These are phyloP conservation scores for Pteropus alecto DNA, from an alignment of 2,113 vertebrate species.

Conservation along the genomic window DNA sequence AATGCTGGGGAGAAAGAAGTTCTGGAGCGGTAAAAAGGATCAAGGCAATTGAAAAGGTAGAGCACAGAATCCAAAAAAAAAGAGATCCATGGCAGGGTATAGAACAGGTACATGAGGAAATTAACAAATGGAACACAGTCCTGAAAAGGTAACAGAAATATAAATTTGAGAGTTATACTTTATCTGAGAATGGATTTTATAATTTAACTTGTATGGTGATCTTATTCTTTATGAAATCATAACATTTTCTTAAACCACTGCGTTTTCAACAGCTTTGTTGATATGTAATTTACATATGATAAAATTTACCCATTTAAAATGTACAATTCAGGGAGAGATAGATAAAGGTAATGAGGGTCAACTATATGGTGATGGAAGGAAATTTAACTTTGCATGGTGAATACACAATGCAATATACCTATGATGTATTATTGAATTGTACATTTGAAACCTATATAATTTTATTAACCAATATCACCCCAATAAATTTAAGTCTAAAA, in stretches of 20 bases:
- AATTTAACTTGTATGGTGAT: not conserved
- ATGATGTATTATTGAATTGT: too few species aligned
- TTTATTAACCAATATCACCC: too few species aligned
- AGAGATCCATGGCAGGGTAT: not conserved
- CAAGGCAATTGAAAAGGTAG: not conserved
- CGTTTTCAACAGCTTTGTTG: not conserved
- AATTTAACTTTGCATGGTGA: too few species aligned
- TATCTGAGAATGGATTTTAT: not conserved
- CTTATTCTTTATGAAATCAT: constrained; percentile 17
- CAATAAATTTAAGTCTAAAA: too few species aligned
- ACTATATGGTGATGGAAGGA: too few species aligned
- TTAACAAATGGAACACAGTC: not conserved
- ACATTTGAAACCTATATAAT: too few species aligned
- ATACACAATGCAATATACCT: too few species aligned
- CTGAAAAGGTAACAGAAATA: not conserved
- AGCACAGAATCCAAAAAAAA: constrained; percentile 2
- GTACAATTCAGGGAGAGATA: not conserved
- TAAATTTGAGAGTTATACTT: not conserved
- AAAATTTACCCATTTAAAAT: not conserved
- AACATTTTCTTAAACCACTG: constrained; percentile 5
- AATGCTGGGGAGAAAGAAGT: not conserved
- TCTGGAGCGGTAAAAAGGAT: not conserved
- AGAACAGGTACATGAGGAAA: not conserved
- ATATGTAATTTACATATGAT: constrained; percentile 2
- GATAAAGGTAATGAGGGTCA: too few species aligned